Conservation (phyloP, 2,888 invertebrate genomes). For the Acanthopleura granulata region DNA sequence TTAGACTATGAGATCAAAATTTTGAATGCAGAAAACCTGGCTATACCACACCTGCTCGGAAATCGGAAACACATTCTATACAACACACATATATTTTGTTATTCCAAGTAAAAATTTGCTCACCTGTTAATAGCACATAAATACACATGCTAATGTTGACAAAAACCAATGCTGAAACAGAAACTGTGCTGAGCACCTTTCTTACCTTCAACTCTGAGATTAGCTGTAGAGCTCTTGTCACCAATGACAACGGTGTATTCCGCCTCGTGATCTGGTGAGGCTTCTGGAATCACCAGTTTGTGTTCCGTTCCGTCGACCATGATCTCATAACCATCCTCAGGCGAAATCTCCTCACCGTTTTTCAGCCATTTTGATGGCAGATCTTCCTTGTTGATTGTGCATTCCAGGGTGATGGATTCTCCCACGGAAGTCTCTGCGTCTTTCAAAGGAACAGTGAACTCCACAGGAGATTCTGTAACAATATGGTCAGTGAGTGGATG, state of each 20-base stretch:
- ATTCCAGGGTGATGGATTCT: slow-evolving; percentile 76
- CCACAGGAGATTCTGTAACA: slow-evolving; percentile 52
- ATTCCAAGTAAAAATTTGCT: no score
- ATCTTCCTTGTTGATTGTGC: slow-evolving; percentile 85
- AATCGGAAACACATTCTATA: no score
- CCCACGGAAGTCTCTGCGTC: slow-evolving; percentile 57
- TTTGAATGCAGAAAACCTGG: no score
- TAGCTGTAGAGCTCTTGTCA: slow-evolving; percentile 82
- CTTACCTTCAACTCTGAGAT: slow-evolving; percentile 80
- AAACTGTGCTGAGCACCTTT: background rate
- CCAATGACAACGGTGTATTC: slow-evolving; percentile 77
- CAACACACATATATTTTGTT: no score
- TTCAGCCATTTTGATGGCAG: slow-evolving; percentile 86
- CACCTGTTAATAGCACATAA: no score
- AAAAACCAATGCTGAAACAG: no score
- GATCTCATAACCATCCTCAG: slow-evolving; percentile 53
- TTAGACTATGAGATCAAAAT: no score
- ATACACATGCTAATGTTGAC: no score
- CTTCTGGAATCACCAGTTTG: slow-evolving; percentile 52
- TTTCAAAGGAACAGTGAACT: slow-evolving; percentile 52
- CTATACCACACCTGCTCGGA: no score
- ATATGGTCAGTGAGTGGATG: no score
- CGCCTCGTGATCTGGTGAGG: slow-evolving; percentile 53
- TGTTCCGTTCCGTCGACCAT: slow-evolving; percentile 52
- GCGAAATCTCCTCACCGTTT: slow-evolving; percentile 60